Evolutionary conservation across 2,797 vertebrate species (phyloP).

Genomic region (Pseudocheirus occidentalis): DNA sequence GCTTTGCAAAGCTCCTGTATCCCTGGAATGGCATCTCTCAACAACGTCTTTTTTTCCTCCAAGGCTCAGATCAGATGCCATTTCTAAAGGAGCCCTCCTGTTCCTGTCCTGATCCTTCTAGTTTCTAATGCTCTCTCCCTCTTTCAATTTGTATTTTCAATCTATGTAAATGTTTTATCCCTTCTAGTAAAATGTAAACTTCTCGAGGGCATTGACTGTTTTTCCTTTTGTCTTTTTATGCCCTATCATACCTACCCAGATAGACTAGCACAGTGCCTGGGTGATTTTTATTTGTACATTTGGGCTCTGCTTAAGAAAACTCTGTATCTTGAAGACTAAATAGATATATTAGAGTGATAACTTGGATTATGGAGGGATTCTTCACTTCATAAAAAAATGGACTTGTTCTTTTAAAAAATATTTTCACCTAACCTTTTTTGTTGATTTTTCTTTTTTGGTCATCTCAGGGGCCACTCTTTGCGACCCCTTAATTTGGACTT

Average conservation of each 20-base stretch:
- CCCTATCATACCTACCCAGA: neutral
- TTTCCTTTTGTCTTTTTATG: neutral
- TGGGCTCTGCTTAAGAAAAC: conserved; percentile 4
- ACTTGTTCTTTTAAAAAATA: neutral
- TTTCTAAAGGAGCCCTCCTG: neutral
- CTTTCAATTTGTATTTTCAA: neutral
- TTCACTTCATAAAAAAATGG: neutral
- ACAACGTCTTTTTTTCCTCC: neutral
- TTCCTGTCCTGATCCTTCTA: neutral
- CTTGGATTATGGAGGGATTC: neutral
- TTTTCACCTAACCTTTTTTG: neutral
- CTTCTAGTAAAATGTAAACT: neutral
- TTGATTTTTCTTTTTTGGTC: neutral
- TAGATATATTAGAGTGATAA: neutral
- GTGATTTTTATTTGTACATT: neutral
- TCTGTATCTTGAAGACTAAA: conserved; percentile 31
- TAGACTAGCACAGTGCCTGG: neutral
- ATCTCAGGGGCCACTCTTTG: neutral
- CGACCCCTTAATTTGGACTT: neutral
- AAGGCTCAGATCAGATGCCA: neutral
- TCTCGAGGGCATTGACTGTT: neutral
- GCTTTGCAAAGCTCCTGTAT: neutral
- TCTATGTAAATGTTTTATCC: neutral
- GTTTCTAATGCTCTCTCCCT: neutral
- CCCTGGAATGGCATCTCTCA: neutral